phyloP scores from a whole-genome alignment of 2,113 vertebrate genomes.

The Lagopus leucura region DNA sequence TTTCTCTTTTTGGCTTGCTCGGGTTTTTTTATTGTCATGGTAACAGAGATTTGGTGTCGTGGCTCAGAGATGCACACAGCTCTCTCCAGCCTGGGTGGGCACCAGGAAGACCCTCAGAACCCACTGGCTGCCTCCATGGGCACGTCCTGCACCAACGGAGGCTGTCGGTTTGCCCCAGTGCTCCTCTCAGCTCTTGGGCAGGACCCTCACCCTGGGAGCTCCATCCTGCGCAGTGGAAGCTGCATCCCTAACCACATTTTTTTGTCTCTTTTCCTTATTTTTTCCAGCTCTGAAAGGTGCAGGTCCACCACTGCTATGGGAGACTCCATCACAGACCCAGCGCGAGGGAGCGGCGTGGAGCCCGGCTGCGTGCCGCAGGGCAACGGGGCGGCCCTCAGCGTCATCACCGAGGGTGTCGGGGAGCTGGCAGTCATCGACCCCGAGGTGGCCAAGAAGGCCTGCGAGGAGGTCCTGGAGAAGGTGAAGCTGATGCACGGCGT shows the following conservation, averaged over 20 bases:
- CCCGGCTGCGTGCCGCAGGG: conserved; percentile 23
- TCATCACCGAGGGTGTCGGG: conserved; percentile 87
- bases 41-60: background rate
- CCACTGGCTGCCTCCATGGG: fast-evolving
- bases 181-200: fast-evolving
- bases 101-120: background rate
- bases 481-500: conserved; percentile 80
- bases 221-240: background rate
- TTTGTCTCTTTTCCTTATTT: background rate
- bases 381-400: conserved; percentile 74
- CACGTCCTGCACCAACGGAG: too few relatives aligned
- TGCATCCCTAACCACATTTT: background rate
- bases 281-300: background rate
- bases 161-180: background rate
- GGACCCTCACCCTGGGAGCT: background rate
- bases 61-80: background rate
- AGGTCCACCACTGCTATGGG: conserved; percentile 69
- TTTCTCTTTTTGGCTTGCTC: background rate
- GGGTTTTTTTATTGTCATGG: background rate
- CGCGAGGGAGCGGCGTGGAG: background rate
- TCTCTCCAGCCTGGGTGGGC: background rate
- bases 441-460: conserved; percentile 89
- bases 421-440: conserved; percentile 90
- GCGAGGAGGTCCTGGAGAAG: conserved; percentile 91
- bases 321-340: conserved; percentile 69